A percentile compares a stretch with the other conserved stretches of the same genome.
Evolutionary conservation across 2,888 invertebrate species (phyloP).

Genomic region (Lapara coniferarum): DNA sequence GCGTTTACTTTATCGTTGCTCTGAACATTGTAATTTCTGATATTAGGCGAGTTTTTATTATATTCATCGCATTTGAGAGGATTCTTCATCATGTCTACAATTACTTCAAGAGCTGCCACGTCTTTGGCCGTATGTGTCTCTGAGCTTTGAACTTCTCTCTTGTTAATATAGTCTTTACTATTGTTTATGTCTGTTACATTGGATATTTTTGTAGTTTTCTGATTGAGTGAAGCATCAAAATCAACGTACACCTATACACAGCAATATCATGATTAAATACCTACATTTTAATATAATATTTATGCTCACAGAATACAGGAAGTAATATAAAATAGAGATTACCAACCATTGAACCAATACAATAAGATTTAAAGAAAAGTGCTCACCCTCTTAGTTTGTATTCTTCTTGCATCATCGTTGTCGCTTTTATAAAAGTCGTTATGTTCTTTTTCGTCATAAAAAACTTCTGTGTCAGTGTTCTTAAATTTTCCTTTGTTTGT

Average conservation of each 20-base stretch:
- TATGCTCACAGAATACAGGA: too few species aligned
- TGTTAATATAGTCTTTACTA: slow-evolving; percentile 29
- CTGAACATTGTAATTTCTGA: slow-evolving; percentile 26
- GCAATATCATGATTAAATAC: not conserved
- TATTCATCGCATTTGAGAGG: slow-evolving; percentile 42
- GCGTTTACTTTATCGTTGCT: slow-evolving; percentile 23
- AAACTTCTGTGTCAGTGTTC: not conserved
- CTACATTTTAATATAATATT: too few species aligned
- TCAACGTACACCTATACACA: not conserved
- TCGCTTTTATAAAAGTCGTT: not conserved
- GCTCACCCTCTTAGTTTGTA: not conserved
- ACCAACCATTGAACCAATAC: not conserved
- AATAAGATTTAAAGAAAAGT: not conserved
- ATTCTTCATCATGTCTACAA: slow-evolving; percentile 62
- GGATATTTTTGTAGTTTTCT: not conserved
- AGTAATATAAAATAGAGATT: too few species aligned
- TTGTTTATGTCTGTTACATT: not conserved
- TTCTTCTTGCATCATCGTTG: not conserved
- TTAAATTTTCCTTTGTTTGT: not conserved
- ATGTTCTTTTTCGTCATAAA: not conserved
- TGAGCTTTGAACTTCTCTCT: slow-evolving; percentile 41
- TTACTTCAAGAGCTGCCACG: slow-evolving; percentile 65
- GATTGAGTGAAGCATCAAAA: too few species aligned
- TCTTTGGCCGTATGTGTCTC: slow-evolving; percentile 60
- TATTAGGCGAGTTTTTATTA: not conserved